Percentiles rank a stretch among this genome's conserved stretches.
Conservation (phyloP, 2,113 vertebrate genomes). For the Otocyon megalotis region DNA sequence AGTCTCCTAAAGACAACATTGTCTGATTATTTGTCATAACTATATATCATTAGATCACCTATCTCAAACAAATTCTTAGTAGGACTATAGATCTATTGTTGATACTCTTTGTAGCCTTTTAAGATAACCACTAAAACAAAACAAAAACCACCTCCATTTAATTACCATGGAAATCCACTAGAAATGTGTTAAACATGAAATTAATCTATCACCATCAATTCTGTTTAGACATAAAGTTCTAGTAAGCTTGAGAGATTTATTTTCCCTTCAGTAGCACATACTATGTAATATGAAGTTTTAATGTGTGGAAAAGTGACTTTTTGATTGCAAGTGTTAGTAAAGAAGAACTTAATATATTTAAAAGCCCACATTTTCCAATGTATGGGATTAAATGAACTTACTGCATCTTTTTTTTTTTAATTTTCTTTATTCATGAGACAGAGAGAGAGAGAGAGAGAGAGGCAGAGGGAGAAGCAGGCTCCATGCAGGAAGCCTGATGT, state of each 20-base stretch:
- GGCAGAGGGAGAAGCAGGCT: too few relatives aligned
- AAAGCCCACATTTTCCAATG: not conserved
- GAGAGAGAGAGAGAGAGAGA: too few relatives aligned
- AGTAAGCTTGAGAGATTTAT: not conserved
- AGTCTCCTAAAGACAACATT: not conserved
- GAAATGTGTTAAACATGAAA: not conserved
- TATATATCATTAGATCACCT: not conserved
- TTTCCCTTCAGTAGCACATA: not conserved
- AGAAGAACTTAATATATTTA: not conserved
- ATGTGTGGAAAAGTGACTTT: not conserved
- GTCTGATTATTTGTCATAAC: not conserved
- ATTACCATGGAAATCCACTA: conserved; percentile 5
- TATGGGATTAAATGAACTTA: not conserved
- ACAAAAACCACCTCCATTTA: not conserved
- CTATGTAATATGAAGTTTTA: not conserved
- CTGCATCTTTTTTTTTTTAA: not conserved
- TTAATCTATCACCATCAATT: not conserved
- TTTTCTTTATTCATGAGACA: too few relatives aligned
- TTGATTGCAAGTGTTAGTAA: not conserved
- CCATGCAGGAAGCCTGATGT: too few relatives aligned
- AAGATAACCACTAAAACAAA: not conserved
- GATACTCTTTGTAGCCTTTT: not conserved
- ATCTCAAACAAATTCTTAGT: not conserved
- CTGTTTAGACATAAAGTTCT: not conserved
- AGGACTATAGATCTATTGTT: not conserved